These are phyloP conservation scores for Netelia virgata DNA, from an alignment of 2,888 invertebrate genomes.

Conservation along the genomic window DNA sequence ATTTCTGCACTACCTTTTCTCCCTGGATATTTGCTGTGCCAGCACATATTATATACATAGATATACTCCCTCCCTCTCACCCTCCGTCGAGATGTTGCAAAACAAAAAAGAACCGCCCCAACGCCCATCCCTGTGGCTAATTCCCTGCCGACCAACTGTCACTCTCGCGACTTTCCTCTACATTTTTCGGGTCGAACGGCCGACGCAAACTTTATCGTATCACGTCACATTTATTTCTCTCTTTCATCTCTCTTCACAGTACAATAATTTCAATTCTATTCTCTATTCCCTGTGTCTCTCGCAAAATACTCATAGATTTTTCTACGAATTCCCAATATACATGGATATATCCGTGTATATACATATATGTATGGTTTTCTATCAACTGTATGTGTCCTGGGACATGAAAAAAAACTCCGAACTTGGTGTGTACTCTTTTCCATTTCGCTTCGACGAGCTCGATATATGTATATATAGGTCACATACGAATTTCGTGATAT, in stretches of 20 bases:
- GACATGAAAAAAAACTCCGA: slow-evolving; percentile 1
- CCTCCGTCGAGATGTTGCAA: slow-evolving; percentile 2
- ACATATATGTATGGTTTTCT: neutral
- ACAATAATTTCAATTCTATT: neutral
- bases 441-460: slow-evolving; percentile 23
- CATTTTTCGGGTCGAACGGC: neutral
- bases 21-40: slow-evolving; percentile 27
- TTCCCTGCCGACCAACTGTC: slow-evolving; percentile 74
- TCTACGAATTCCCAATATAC: neutral
- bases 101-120: slow-evolving; percentile 48
- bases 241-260: neutral
- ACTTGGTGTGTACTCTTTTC: neutral
- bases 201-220: slow-evolving; percentile 13
- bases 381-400: neutral
- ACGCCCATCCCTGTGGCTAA: slow-evolving; percentile 71
- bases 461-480: neutral
- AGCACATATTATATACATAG: slow-evolving; percentile 7
- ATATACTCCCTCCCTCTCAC: neutral
- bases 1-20: slow-evolving; percentile 30
- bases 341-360: neutral
- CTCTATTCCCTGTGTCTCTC: neutral
- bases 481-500: neutral
- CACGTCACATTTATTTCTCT: neutral
- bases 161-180: slow-evolving; percentile 60
- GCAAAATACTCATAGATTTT: neutral